Evolutionary conservation across 2,888 invertebrate genomes (phyloP).

Genomic region (Minunthozetes semirufus): DNA sequence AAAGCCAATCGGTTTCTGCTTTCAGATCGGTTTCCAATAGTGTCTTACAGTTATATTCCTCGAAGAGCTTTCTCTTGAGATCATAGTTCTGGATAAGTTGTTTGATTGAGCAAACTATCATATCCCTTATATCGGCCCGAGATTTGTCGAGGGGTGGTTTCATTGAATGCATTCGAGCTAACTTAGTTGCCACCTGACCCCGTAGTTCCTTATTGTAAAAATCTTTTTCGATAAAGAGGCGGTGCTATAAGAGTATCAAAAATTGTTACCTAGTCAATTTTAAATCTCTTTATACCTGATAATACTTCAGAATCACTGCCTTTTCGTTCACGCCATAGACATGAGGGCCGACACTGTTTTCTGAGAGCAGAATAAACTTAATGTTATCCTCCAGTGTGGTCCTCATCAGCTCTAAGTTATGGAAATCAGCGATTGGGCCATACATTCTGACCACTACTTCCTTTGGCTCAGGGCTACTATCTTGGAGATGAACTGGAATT

Average conservation of each 20-base stretch:
- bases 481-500: background rate
- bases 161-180: too few relatives aligned
- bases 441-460: conserved; percentile 22
- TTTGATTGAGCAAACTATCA: too few relatives aligned
- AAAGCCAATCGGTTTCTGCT: background rate
- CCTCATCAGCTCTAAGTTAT: background rate
- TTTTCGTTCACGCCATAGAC: background rate
- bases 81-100: too few relatives aligned
- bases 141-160: too few relatives aligned
- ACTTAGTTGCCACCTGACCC: too few relatives aligned
- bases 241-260: too few relatives aligned
- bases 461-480: background rate
- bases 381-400: background rate
- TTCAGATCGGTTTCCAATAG: background rate
- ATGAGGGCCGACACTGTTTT: background rate
- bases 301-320: background rate
- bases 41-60: background rate
- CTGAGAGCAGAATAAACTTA: background rate
- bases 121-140: too few relatives aligned
- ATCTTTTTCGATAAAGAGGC: too few relatives aligned
- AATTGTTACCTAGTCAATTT: too few relatives aligned
- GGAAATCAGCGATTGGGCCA: background rate
- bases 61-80: too few relatives aligned
- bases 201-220: too few relatives aligned
- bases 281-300: too few relatives aligned